Evolutionary conservation across 1,140 invertebrate genomes (phyloP).

Genomic region (Wasmannia auropunctata): DNA sequence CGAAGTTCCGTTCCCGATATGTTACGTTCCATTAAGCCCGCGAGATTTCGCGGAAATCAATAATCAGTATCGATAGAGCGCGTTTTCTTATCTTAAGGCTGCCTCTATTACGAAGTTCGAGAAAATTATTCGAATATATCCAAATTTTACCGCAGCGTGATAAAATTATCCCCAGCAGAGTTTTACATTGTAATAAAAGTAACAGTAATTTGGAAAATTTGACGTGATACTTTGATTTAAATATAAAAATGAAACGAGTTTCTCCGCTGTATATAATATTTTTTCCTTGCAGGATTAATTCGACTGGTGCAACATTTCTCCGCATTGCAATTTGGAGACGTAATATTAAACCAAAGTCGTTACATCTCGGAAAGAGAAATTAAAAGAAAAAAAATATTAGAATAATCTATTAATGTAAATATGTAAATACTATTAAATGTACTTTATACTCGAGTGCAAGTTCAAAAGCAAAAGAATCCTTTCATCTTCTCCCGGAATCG

Average conservation of each 20-base stretch:
- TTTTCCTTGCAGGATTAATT: constrained; percentile 3
- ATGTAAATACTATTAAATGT: constrained; percentile 8
- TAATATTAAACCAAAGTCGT: not conserved
- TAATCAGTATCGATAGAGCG: constrained; percentile 16
- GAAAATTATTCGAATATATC: not conserved
- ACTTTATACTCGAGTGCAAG: not conserved
- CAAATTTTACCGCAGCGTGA: not conserved
- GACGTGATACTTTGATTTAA: not conserved
- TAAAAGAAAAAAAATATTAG: constrained; percentile 18
- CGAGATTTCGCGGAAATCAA: constrained; percentile 45
- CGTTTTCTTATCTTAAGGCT: not conserved
- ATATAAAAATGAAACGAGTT: not conserved
- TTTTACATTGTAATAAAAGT: not conserved
- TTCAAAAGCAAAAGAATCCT: constrained; percentile 8
- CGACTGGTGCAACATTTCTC: not conserved
- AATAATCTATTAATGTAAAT: not conserved
- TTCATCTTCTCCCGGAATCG: constrained; percentile 6
- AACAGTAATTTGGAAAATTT: not conserved
- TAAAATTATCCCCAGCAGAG: not conserved
- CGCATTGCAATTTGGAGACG: not conserved
- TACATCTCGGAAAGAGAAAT: not conserved
- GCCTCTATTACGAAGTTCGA: not conserved
- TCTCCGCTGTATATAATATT: not conserved
- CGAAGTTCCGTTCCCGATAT: constrained; percentile 62
- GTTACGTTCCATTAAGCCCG: constrained; percentile 58